Evolutionary conservation across 2,797 vertebrate genomes (phyloP).

Genomic region (Gambelia wislizenii): DNA sequence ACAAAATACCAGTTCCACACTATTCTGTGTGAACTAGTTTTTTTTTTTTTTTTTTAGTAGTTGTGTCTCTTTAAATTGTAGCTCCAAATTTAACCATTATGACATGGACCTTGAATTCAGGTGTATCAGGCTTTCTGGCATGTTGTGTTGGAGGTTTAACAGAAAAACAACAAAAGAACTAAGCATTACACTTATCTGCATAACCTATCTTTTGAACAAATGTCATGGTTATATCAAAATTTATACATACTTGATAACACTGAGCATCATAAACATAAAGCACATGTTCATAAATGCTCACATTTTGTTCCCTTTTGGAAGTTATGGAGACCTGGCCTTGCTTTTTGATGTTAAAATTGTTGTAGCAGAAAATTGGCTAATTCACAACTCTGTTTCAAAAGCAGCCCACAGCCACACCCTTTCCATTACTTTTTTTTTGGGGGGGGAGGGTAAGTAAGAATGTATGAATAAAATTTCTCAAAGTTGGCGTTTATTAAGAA

Average conservation of each 20-base stretch:
- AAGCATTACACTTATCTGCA: not conserved
- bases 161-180: not conserved
- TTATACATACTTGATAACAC: not conserved
- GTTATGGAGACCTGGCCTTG: not conserved
- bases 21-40: constrained; percentile 43
- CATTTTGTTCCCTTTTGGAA: not conserved
- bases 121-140: not conserved
- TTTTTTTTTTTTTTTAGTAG: too few relatives aligned
- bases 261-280: not conserved
- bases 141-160: not conserved
- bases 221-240: not conserved
- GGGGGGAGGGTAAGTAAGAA: too few relatives aligned
- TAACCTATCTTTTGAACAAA: not conserved
- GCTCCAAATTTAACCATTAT: not conserved
- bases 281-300: not conserved
- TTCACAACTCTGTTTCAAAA: not conserved
- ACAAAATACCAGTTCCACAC: not conserved
- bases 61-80: not conserved
- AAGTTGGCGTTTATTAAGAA: not conserved
- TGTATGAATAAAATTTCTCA: not conserved
- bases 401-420: too few relatives aligned
- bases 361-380: not conserved
- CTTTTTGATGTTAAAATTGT: not conserved
- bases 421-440: not conserved
- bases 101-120: not conserved